Evolutionary conservation across 2,888 invertebrate genomes (phyloP).

Genomic region (Pecten maximus): DNA sequence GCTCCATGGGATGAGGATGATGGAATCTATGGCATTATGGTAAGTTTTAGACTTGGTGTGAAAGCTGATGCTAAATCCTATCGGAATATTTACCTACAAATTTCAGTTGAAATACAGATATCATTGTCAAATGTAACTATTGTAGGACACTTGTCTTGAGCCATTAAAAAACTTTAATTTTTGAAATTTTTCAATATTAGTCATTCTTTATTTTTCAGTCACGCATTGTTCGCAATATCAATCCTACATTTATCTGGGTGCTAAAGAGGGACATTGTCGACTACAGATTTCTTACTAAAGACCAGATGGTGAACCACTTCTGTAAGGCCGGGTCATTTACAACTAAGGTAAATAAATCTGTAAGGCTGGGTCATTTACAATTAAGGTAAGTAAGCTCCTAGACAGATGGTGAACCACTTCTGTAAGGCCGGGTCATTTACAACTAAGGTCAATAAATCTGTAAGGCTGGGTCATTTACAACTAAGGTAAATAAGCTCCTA

Average conservation of each 20-base stretch:
- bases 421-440: slow-evolving; percentile 92
- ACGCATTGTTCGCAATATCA: slow-evolving; percentile 80
- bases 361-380: too few species aligned
- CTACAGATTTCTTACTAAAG: slow-evolving; percentile 87
- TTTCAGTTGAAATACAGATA: too few species aligned
- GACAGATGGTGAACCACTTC: slow-evolving; percentile 91
- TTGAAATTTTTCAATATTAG: too few species aligned
- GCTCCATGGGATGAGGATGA: slow-evolving; percentile 83
- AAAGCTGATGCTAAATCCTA: too few species aligned
- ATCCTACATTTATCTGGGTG: slow-evolving; percentile 94
- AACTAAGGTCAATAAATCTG: slow-evolving; percentile 88
- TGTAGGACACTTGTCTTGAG: too few species aligned
- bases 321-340: slow-evolving; percentile 92
- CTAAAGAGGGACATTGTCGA: slow-evolving; percentile 92
- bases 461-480: too few species aligned
- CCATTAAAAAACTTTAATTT: too few species aligned
- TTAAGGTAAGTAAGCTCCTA: too few species aligned
- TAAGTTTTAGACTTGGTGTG: slow-evolving; percentile 54
- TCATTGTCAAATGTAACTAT: too few species aligned
- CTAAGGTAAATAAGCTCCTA: background rate
- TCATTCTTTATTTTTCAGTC: slow-evolving; percentile 72
- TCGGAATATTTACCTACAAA: too few species aligned
- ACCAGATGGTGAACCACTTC: slow-evolving; percentile 91
- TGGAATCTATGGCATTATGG: slow-evolving; percentile 83
- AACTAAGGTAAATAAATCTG: slow-evolving; percentile 88